Conservation (phyloP, 2,113 vertebrate genomes). For the Periophthalmodon schlosseri region DNA sequence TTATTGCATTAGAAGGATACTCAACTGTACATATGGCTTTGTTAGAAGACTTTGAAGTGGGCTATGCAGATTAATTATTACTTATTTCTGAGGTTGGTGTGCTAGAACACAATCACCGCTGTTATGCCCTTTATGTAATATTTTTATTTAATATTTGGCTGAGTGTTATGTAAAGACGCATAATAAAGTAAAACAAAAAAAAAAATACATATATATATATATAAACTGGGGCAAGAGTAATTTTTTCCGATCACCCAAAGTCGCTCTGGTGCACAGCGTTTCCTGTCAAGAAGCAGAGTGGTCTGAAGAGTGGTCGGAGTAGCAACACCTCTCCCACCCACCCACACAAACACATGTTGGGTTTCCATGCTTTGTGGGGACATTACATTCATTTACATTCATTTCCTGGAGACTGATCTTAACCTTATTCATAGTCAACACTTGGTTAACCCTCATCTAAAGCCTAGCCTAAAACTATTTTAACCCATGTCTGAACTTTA, state of each 20-base stretch:
- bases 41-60: background rate
- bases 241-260: background rate
- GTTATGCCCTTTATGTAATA: background rate
- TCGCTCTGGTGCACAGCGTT: background rate
- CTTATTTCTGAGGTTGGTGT: background rate
- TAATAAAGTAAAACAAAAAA: no score
- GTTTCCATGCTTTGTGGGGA: no score
- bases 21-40: background rate
- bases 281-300: conserved; percentile 2
- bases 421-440: no score
- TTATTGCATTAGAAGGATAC: background rate
- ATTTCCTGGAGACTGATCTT: no score
- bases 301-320: conserved; percentile 38
- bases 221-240: conserved; percentile 9
- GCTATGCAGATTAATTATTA: no score
- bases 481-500: no score
- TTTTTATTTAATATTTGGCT: no score
- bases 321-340: conserved; percentile 13
- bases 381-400: no score
- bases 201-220: no score
- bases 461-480: no score
- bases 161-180: background rate
- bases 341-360: background rate
- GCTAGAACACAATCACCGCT: background rate
- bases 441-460: no score